Evolutionary conservation across 2,113 vertebrate genomes (phyloP).

Genomic region (Phylloscopus trochiloides): DNA sequence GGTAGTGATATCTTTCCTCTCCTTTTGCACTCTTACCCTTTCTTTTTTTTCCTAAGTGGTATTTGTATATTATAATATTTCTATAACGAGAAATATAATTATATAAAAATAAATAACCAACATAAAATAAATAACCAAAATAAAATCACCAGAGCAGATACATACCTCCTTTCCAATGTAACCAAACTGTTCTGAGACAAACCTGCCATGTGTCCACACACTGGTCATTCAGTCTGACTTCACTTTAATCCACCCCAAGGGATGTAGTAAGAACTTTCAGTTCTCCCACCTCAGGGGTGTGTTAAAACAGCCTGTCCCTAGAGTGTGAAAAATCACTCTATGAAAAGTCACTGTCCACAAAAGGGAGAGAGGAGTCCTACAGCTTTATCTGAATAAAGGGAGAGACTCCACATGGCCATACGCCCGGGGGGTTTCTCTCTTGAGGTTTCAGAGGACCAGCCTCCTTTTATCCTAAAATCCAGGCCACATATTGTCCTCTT

Average conservation of each 20-base stretch:
- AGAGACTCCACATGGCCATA: not conserved
- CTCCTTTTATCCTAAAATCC: not conserved
- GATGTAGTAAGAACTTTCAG: not conserved
- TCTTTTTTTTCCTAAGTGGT: not conserved
- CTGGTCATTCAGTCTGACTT: not conserved
- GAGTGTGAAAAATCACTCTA: not conserved
- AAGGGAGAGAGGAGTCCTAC: not conserved
- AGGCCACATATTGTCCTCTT: fast-evolving
- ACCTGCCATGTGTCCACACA: not conserved
- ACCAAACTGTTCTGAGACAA: not conserved
- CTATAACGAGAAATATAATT: not conserved
- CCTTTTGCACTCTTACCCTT: not conserved
- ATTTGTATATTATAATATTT: not conserved
- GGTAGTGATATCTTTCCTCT: not conserved
- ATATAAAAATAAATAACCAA: no score
- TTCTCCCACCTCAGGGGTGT: no score
- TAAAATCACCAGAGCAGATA: not conserved
- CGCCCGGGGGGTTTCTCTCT: fast-evolving
- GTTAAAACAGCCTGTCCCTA: not conserved
- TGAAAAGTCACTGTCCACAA: not conserved
- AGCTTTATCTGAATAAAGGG: fast-evolving
- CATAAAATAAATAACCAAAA: no score
- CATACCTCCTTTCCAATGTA: not conserved
- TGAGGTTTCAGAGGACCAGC: not conserved
- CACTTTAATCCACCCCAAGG: not conserved